A percentile compares a stretch with the other conserved stretches of the same genome.
phyloP scores from a whole-genome alignment of 1,140 invertebrate species.

The Bactericera cockerelli region DNA sequence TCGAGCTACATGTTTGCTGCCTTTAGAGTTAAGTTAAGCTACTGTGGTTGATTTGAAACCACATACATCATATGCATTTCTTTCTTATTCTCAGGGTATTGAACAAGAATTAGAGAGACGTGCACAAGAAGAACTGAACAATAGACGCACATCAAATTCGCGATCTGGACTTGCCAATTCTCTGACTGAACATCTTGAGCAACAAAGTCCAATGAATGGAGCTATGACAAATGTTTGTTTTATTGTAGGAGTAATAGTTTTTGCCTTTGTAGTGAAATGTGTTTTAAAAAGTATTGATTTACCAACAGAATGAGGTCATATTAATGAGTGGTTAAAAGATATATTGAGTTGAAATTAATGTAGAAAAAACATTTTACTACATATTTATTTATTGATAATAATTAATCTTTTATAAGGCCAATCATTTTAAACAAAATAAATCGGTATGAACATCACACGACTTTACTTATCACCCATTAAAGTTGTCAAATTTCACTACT shows the following conservation, averaged over 20 bases:
- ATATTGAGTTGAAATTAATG: too few species aligned
- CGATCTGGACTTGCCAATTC: background rate
- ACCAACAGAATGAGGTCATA: background rate
- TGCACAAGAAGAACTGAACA: constrained; percentile 12
- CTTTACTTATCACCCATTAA: too few species aligned
- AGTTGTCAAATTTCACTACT: too few species aligned
- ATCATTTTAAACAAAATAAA: too few species aligned
- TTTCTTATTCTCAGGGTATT: constrained; percentile 26
- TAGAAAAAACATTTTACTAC: too few species aligned
- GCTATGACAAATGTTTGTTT: constrained; percentile 63
- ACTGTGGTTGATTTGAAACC: too few species aligned
- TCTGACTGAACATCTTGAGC: background rate
- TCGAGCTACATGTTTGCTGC: background rate
- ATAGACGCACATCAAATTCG: background rate
- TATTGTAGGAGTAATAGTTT: constrained; percentile 65
- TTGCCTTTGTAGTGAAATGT: constrained; percentile 74
- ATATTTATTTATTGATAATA: too few species aligned
- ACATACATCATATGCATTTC: background rate
- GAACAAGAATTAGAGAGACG: constrained; percentile 25
- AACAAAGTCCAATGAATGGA: constrained; percentile 51
- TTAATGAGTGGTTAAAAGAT: too few species aligned
- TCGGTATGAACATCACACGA: too few species aligned
- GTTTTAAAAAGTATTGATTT: constrained; percentile 44
- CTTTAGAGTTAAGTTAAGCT: too few species aligned
- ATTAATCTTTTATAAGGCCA: too few species aligned